Percentiles rank a stretch among this genome's conserved stretches.
These are phyloP conservation scores for Drosophila parvula DNA, from an alignment of 1,140 invertebrate genomes.

Conservation along the genomic window DNA sequence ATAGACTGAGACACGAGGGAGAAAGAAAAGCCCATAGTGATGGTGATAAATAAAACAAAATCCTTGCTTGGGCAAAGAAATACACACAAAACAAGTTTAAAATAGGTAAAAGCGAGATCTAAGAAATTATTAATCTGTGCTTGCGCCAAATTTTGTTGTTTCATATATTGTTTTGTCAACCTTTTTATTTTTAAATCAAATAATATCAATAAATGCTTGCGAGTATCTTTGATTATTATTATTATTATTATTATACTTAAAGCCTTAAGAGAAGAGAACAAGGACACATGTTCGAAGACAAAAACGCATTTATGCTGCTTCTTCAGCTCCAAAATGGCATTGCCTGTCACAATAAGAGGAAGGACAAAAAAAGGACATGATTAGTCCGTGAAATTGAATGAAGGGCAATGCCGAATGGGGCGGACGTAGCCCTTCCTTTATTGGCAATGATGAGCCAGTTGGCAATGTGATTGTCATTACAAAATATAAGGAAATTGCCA, in stretches of 20 bases:
- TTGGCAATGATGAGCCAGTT: constrained; percentile 3
- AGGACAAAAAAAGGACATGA: neutral
- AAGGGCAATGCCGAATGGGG: neutral
- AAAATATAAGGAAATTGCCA: neutral
- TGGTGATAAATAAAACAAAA: neutral
- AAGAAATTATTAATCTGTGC: neutral
- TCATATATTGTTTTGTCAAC: no score
- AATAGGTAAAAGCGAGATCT: neutral
- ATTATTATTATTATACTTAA: neutral
- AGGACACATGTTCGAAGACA: no score
- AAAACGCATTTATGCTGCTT: no score
- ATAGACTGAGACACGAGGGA: neutral
- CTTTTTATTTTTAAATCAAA: neutral
- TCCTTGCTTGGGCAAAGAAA: neutral
- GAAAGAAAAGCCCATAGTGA: no score
- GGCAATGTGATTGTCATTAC: neutral
- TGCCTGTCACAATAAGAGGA: neutral
- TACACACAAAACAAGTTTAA: neutral
- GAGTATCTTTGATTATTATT: no score
- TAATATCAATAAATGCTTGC: neutral
- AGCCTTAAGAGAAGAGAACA: no score
- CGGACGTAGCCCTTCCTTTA: neutral
- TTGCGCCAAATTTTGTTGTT: no score
- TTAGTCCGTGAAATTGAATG: neutral
- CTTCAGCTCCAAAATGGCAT: no score